phyloP scores from a whole-genome alignment of 2,797 vertebrate genomes.

The Dendrocincla fuliginosa region DNA sequence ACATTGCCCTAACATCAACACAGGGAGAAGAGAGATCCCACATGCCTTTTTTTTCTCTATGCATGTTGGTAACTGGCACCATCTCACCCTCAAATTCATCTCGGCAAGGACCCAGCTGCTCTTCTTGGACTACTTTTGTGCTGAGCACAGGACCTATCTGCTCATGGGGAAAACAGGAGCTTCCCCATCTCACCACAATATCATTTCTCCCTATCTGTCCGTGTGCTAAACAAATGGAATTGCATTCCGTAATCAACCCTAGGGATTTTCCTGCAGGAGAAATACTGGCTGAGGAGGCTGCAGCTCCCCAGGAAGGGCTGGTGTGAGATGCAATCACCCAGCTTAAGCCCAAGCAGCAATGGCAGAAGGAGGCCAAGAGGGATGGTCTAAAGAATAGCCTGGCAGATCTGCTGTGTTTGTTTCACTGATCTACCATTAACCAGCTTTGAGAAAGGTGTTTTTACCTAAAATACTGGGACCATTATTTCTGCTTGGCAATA shows the following conservation, averaged over 20 bases:
- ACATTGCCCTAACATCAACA: background rate
- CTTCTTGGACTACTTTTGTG: background rate
- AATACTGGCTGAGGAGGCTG: background rate
- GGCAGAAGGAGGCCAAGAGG: background rate
- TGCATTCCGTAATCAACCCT: background rate
- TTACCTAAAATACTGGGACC: background rate
- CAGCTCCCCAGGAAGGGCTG: background rate
- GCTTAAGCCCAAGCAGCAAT: background rate
- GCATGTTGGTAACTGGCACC: background rate
- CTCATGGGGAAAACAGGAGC: background rate
- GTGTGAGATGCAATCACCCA: background rate
- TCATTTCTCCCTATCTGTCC: background rate
- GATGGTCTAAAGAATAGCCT: background rate
- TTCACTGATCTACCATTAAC: background rate
- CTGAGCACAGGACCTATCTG: background rate
- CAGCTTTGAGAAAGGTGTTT: background rate
- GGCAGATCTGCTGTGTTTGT: background rate
- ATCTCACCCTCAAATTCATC: background rate
- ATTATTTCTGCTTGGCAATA: background rate
- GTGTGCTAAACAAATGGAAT: background rate
- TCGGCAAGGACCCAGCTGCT: background rate
- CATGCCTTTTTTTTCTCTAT: background rate
- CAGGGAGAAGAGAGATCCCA: background rate
- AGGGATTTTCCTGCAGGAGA: background rate
- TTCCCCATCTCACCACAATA: conserved; percentile 17